These are phyloP conservation scores for Mastomys coucha DNA, from an alignment of 2,113 vertebrate species.

Conservation along the genomic window DNA sequence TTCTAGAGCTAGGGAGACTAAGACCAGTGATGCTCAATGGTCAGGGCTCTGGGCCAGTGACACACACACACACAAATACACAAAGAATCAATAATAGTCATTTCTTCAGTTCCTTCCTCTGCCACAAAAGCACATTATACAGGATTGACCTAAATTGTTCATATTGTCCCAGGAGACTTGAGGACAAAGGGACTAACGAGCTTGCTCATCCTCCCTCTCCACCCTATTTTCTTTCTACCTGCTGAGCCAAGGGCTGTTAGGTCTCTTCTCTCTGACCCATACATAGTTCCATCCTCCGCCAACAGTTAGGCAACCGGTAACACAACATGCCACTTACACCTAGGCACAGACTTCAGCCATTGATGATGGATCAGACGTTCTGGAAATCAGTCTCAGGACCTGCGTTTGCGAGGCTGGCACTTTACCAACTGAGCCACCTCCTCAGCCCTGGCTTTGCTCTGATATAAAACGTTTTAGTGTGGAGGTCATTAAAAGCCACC, in stretches of 20 bases:
- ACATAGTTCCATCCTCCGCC: not conserved
- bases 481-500: not conserved
- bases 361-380: not conserved
- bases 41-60: not conserved
- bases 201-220: not conserved
- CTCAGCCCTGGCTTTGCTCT: not conserved
- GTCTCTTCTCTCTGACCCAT: not conserved
- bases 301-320: not conserved
- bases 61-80: not conserved
- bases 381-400: not conserved
- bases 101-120: not conserved
- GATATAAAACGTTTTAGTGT: not conserved
- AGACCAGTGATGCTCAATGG: accelerated
- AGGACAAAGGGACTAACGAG: too few species aligned
- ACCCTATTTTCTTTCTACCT: too few species aligned
- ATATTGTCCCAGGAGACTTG: not conserved
- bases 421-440: not conserved
- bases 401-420: not conserved
- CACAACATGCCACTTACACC: not conserved
- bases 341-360: not conserved
- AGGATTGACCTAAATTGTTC: not conserved
- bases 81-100: not conserved
- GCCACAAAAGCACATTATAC: not conserved
- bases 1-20: not conserved
- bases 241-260: not conserved